phyloP scores from a whole-genome alignment of 2,113 vertebrate species.

The Paralichthys olivaceus region DNA sequence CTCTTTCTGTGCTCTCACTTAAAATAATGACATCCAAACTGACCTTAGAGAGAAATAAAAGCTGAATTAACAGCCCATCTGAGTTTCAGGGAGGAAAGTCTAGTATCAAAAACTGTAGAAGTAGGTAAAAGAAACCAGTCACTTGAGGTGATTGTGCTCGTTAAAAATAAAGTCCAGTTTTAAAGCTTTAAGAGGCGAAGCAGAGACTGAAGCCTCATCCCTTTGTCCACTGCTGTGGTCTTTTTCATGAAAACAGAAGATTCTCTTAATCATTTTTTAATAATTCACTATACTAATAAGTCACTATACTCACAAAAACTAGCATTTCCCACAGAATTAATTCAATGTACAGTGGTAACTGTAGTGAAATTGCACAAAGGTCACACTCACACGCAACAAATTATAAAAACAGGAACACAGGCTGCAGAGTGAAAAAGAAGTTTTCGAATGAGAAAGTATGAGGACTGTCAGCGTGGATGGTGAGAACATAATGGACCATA shows the following conservation, averaged over 20 bases:
- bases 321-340: no score
- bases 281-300: background rate
- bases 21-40: slow-evolving; percentile 42
- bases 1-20: slow-evolving; percentile 55
- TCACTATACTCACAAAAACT: no score
- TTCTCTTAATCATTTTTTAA: background rate
- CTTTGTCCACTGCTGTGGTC: slow-evolving; percentile 16
- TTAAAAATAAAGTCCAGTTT: slow-evolving; percentile 52
- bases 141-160: slow-evolving; percentile 41
- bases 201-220: slow-evolving; percentile 19
- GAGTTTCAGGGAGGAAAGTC: slow-evolving; percentile 36
- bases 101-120: slow-evolving; percentile 31
- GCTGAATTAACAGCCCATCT: slow-evolving; percentile 49
- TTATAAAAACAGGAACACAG: no score
- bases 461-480: no score
- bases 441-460: no score
- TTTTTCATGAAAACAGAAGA: slow-evolving; percentile 14
- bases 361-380: no score
- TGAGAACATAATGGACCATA: no score
- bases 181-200: slow-evolving; percentile 33
- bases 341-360: no score
- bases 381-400: no score
- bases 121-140: slow-evolving; percentile 31
- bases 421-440: no score
- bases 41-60: slow-evolving; percentile 53